Evolutionary conservation across 2,888 invertebrate genomes (phyloP).

Genomic region (Eristalis tenax): DNA sequence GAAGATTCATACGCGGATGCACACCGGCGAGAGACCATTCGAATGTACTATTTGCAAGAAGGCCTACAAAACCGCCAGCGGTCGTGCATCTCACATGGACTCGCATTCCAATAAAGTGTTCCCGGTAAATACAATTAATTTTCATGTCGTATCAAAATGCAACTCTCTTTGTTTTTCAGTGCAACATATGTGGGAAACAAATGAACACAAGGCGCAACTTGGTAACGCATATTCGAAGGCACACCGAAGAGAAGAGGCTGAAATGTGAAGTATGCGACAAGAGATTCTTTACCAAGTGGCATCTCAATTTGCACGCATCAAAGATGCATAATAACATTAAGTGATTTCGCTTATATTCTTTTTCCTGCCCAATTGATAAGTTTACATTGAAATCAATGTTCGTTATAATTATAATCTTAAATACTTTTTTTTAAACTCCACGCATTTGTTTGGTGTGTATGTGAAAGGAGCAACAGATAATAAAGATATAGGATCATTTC

Average conservation of each 20-base stretch:
- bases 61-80: slow-evolving; percentile 65
- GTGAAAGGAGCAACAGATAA: not conserved
- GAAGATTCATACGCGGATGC: slow-evolving; percentile 64
- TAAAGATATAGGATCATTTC: not conserved
- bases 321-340: slow-evolving; percentile 64
- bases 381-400: not conserved
- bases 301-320: slow-evolving; percentile 62
- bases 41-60: slow-evolving; percentile 69
- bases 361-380: not conserved
- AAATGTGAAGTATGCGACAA: slow-evolving; percentile 64
- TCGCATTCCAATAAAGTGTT: slow-evolving; percentile 67
- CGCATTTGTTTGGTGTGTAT: not conserved
- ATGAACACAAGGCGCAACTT: slow-evolving; percentile 64
- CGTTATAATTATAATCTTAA: not conserved
- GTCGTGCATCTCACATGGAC: slow-evolving; percentile 64
- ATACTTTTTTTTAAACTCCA: not conserved
- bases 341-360: not conserved
- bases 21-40: slow-evolving; percentile 62
- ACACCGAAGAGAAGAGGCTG: slow-evolving; percentile 61
- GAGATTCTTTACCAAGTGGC: slow-evolving; percentile 64
- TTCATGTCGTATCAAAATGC: not conserved
- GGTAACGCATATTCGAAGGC: slow-evolving; percentile 58
- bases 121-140: slow-evolving; percentile 38
- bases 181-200: slow-evolving; percentile 62
- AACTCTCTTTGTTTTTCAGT: slow-evolving; percentile 17